phyloP scores from a whole-genome alignment of 2,113 vertebrate species.

The Hylia prasina region DNA sequence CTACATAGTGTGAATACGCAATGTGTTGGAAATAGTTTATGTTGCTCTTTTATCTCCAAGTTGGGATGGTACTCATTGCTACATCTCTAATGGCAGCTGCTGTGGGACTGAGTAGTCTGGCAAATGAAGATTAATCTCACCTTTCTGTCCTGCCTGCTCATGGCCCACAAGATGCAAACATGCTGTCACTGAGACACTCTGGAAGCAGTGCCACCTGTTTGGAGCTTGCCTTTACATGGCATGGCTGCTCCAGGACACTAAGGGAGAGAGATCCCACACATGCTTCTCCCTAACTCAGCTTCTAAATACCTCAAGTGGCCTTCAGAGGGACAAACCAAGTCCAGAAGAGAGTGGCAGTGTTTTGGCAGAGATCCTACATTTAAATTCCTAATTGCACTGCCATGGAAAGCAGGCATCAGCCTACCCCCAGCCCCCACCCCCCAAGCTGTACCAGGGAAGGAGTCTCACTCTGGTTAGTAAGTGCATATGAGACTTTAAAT shows the following conservation, averaged over 20 bases:
- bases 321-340: conserved; percentile 1
- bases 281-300: not conserved
- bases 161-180: not conserved
- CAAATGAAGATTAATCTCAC: not conserved
- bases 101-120: not conserved
- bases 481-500: not conserved
- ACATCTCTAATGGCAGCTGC: not conserved
- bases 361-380: not conserved
- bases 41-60: not conserved
- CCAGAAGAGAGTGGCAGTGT: not conserved
- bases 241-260: not conserved
- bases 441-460: not conserved
- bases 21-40: not conserved
- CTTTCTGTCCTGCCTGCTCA: not conserved
- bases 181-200: not conserved
- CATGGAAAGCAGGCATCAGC: not conserved
- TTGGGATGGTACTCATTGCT: not conserved
- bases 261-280: not conserved
- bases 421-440: not conserved
- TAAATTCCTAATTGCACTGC: not conserved
- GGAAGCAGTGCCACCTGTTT: not conserved
- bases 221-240: conserved; percentile 1
- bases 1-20: not conserved
- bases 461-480: not conserved
- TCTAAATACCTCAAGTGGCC: not conserved